Base-by-base conservation (phyloP, 1,140 invertebrate genomes). In the Vollenhovia emeryi region DNA sequence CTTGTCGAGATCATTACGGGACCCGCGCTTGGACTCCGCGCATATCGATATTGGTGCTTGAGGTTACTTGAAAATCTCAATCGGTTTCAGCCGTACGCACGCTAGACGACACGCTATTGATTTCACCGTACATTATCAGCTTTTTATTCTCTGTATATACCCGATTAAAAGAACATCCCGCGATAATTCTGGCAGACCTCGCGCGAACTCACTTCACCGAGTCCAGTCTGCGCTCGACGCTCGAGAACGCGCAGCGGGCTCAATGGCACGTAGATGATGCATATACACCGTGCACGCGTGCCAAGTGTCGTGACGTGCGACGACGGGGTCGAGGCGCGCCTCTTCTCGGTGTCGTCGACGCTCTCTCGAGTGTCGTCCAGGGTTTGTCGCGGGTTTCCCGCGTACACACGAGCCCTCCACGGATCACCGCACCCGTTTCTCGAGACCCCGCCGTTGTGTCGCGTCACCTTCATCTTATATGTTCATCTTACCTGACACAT, bases 401-500 rank as follows among this genome's bases (percentile, higher is more conserved):
- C 45, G 7, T 57, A 30, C 11, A 24, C 68, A 27, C 50, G 33
- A 52, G 18, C 18, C 64, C 13, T 48, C 24, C 4, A 60, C 43
- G 43, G 78, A 80, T 55, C 30, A 59, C 24, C 48, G 48, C 33
- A 60, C 7, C 33, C 21, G 36, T 57, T 45, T n/a, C 9, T 9
- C n/a, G 43, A 60, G 24, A n/a, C 36, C 57, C n/a, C 0, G 40
- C 60, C n/a, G n/a, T n/a, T 82, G 48, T n/a, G 30, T 33, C 79
- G 36, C 30, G 50, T 48, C 78, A 40, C 24, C n/a, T 57, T 82
- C 45, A n/a, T 68, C 64, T 74, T 52, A 40, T 36, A 24, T 88
- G 75, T 68, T 73, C 50, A 21, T 84, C 85, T 89, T 80, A 89
- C 88, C 87, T 89, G 88, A 87, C 88, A 89, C 55, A 48, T 82